Evolutionary conservation across 2,888 invertebrate species (phyloP), one percentile per base, ranked within the genome.

Genomic region (Pyrrhia umbra): DNA sequence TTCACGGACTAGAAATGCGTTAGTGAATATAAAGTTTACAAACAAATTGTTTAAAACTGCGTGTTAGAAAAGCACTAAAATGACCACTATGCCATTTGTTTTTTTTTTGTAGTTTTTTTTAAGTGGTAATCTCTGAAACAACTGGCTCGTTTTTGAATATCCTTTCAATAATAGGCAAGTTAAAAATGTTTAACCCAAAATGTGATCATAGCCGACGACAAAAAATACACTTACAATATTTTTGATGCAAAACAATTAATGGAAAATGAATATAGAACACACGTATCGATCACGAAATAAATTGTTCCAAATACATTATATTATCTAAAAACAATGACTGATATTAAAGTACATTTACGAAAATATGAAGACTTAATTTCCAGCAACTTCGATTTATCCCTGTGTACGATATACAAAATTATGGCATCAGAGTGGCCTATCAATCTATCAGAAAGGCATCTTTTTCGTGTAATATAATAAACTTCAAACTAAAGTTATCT

Each of bases 351-450:
- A 25, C 16, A 39, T 43, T 27, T 18, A n/a, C 6, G 9, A 43
- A 40, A 57, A 37, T 45, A 57, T 39, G 20, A 57, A 27, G 5
- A 45, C 15, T 23, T 0, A 39, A 25, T 37, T 37, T 25, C 9
- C 8, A 30, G 10, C 8, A 13, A 27, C 6, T 21, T n/a, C 0
- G 27, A 40, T 52, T 40, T 58, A 34, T 34, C 4, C 1, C 34
- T 21, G 16, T 25, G 2, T 25, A 18, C 2, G 25, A 25, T 9
- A 20, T 16, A 55, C 34, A 46, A 40, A 51, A 51, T 13, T 1
- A 21, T 4, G 10, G 6, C n/a, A 15, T 27, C 25, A 6, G 18
- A 2, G 1, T 6, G 9, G 15, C 13, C 27, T n/a, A 27, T 21
- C 9, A 9, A 51, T 23, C 5, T 18, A 18, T 25, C 10, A 15